Base-by-base conservation (phyloP, 2,113 vertebrate genomes). In the Ammodytes dubius region DNA sequence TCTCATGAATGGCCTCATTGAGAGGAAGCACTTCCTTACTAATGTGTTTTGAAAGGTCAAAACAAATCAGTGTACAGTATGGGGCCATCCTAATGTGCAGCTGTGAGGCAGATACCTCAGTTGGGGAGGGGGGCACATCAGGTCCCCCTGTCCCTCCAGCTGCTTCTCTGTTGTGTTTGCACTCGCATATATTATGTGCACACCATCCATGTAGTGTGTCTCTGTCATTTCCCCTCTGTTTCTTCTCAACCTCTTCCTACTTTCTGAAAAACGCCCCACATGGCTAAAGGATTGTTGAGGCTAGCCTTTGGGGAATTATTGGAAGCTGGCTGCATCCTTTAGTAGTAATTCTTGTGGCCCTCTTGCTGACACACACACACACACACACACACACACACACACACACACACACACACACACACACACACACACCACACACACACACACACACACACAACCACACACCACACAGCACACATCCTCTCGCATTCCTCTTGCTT, bases 341-440 rank as follows among this genome's bases (percentile, higher is more conserved):
- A 82, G 90, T 82, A 83, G 88, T 75, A 80, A 92, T 93, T 86
- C 76, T 70, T 63, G 75, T 87, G 81, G 85, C 77, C 77, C 68
- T 71, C 68, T 27, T 67, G 59, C 12, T 35, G 70, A 66, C 12
- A 75, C 14, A 70, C 60, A 39, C 76, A 59, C 77, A 59, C 70
- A 52, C 40, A 74, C 64, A 74, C 17, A 52, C 10, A 59, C 52
- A 46, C 71, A 37, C 65, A 63, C 82, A 85, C 77, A 79, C 27
- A 27, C 27, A 27, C 27, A 27, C 27, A 27, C 27, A 27, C 27
- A 27, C 27, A 27, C 27, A 27, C 27, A 27, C 27, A 27, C 27
- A 27, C 27, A 27, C 27, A 27, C 27, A 27, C 27, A 27, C 27
- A 27, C 1, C 1, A 27, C 27, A 27, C 27, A 27, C 27, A 27